Base-by-base conservation (phyloP, 2,888 invertebrate species). In the Eristalis tenax region DNA sequence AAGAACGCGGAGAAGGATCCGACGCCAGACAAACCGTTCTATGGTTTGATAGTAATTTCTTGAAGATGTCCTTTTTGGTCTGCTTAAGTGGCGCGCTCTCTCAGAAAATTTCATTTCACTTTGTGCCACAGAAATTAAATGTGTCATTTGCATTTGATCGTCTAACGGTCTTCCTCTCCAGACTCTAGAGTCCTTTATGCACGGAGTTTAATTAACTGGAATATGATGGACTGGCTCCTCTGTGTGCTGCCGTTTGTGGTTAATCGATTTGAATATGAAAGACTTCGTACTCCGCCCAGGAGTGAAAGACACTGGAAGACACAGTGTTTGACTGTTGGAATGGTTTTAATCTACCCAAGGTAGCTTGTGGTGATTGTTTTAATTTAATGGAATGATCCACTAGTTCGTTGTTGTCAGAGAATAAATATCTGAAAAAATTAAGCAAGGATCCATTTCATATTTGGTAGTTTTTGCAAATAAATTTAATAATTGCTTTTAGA, bases 81-180 rank as follows among this genome's bases (percentile, higher is more conserved):
- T 69, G 75, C 59, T 65, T 76, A 76, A 82, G 82, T 82, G 76
- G 82, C 65, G 66, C 64, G 22, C 68, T 75, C 69, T 65, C 26
- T 66, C 26, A 71, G 26, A 66, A 61, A 81, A 82, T 76, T 82
- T 70, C 26, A 82, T 82, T 82, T 76, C 76, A 76, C 82, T 82
- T 82, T 82, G 82, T 71, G 76, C 66, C 76, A 50, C 43, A 82
- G 82, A 82, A 82, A 82, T 82, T 82, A 82, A 82, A 76, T 76
- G 70, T 82, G 82, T 82, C 82, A 82, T 82, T 82, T 82, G 76
- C 82, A 82, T 82, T 82, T 76, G 82, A 76, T 82, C 82, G 70
- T 76, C 82, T 59, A 23, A 35, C 18, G 43, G 35, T 63, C 50
- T 74, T 68, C 70, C 50, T 73, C 32, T 56, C 69, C 57, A 22